Evolutionary conservation across 2,888 invertebrate species (phyloP).

Genomic region (Brenthis ino): DNA sequence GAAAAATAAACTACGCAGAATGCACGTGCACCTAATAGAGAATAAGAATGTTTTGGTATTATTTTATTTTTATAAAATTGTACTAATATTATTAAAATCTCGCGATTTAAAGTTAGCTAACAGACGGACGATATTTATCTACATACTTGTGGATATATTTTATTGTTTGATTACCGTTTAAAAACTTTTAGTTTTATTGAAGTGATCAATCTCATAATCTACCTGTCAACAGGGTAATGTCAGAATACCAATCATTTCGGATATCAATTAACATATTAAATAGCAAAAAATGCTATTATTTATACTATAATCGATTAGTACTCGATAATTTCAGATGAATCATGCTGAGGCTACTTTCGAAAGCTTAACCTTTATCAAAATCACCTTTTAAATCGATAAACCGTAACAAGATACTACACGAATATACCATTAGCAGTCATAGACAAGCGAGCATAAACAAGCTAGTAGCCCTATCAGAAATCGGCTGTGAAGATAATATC

Average conservation of each 20-base stretch:
- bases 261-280: constrained; percentile 25
- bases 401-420: constrained; percentile 72
- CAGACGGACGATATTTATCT: constrained; percentile 14
- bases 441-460: constrained; percentile 66
- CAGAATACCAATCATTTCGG: constrained; percentile 13
- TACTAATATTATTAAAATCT: not conserved
- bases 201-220: constrained; percentile 26
- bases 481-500: constrained; percentile 67
- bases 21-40: no score
- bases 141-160: constrained; percentile 6
- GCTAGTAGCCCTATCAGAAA: constrained; percentile 71
- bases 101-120: not conserved
- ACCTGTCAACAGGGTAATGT: constrained; percentile 23
- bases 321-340: constrained; percentile 32
- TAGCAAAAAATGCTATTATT: constrained; percentile 20
- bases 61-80: no score
- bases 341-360: constrained; percentile 38
- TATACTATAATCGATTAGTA: constrained; percentile 18
- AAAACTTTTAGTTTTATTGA: constrained; percentile 24
- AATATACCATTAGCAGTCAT: constrained; percentile 71
- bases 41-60: no score
- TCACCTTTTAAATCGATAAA: constrained; percentile 49
- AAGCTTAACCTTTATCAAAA: constrained; percentile 50
- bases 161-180: constrained; percentile 18
- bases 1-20: no score